Conservation (phyloP, 1,140 invertebrate genomes). For the Trichonephila clavata region DNA sequence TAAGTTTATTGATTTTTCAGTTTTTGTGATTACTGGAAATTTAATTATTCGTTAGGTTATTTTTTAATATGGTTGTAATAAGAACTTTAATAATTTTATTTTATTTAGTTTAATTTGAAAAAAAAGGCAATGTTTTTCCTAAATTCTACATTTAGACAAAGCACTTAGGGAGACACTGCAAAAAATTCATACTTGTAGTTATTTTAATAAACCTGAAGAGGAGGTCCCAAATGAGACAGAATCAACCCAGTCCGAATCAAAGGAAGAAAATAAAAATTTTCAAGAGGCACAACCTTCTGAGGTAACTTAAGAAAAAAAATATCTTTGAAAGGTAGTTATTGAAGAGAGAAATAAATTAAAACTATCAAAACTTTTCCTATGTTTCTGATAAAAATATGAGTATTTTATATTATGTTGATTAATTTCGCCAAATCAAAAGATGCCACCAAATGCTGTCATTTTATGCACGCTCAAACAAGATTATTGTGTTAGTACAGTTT, state of each 20-base stretch:
- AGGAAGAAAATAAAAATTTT: constrained; percentile 37
- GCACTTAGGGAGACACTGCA: constrained; percentile 89
- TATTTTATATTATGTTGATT: neutral
- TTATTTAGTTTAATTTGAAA: too few species aligned
- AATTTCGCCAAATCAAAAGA: neutral
- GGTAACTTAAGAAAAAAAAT: neutral
- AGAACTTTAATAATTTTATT: too few species aligned
- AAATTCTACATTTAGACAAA: constrained; percentile 81
- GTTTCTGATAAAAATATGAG: neutral
- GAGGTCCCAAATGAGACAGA: constrained; percentile 16
- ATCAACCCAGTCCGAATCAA: constrained; percentile 32
- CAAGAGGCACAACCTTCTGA: neutral
- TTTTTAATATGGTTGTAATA: too few species aligned
- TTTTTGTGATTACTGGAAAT: too few species aligned
- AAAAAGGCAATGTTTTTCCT: neutral
- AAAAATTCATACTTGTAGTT: constrained; percentile 89
- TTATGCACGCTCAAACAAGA: too few species aligned
- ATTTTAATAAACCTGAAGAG: constrained; percentile 86
- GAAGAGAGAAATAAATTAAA: too few species aligned
- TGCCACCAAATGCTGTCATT: too few species aligned
- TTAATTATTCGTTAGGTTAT: too few species aligned
- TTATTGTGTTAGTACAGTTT: too few species aligned
- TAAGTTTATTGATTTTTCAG: too few species aligned
- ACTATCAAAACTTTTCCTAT: neutral
- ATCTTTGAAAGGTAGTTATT: neutral